Base-by-base conservation (phyloP, 2,113 vertebrate genomes). In the Vicugna pacos region DNA sequence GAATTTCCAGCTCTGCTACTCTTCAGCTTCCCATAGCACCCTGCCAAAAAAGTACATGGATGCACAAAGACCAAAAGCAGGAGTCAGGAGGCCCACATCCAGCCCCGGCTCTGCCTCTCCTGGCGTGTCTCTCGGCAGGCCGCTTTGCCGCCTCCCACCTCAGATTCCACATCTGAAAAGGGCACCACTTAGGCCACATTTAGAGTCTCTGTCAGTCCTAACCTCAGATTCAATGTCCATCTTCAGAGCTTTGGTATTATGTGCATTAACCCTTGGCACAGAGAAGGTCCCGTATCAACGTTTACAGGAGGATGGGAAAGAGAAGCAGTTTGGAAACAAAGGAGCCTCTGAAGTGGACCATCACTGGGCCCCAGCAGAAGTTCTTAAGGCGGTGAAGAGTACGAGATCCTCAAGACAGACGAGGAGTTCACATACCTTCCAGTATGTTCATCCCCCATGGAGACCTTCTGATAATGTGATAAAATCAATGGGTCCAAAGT, bases 1-100 rank as follows among this genome's bases (percentile, higher is more conserved):
- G 80, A 97, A 75, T 97, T 98, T 97, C 98, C 97, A 98, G 89
- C 79, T 54, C 86, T 75, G 92, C 75, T 52, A 19, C 87, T 64
- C 91, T 76, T 85, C 12, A 48, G 81, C 91, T 94, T 95, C 85
- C 67, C 94, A 87, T 38, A 86, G 11, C 17, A 73, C 52, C 80
- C 84, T 90, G 93, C 92, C 93, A 93, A 77, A 72, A 85, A 67
- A 2, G 42, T 35, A 72, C 62, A 92, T 0, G 4, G 26, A 62
- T 14, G 20, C 77, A 17, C 72, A 90, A 56, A 91, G 81, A 65
- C 67, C 50, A 8, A 32, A 48, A 46, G 48, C 65, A 24, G 50
- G 52, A 83, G 50, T 6, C 19, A 60, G 22, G 60, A 73, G 56
- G 52, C 28, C 56, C 11, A 1, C 0, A 0, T 56, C 62, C 50